Conservation (phyloP, 1,140 invertebrate genomes). For the Ostrea denselamellosa region DNA sequence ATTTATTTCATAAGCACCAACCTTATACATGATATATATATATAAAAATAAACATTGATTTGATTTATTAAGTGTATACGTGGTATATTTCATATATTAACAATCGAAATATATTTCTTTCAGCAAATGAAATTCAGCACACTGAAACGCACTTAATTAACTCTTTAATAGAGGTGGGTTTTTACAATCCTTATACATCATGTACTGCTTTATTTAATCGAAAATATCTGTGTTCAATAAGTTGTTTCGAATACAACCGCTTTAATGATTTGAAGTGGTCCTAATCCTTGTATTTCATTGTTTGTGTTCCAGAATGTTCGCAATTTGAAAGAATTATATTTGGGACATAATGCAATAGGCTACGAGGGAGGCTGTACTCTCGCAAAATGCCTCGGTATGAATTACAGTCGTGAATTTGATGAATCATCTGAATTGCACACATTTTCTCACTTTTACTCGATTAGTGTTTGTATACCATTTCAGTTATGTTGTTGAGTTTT, state of each 20-base stretch:
- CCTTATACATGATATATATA: neutral
- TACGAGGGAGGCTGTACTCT: slow-evolving; percentile 60
- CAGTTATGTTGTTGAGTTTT: neutral
- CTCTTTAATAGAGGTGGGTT: slow-evolving; percentile 53
- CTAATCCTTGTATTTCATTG: neutral
- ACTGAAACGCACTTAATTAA: slow-evolving; percentile 58
- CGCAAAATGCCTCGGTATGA: slow-evolving; percentile 60
- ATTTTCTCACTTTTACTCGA: neutral
- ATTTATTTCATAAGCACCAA: neutral
- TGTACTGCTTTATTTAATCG: no score
- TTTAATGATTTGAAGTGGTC: neutral
- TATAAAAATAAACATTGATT: neutral
- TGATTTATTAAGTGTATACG: neutral
- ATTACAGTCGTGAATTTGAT: neutral
- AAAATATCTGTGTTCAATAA: neutral
- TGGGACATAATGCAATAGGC: slow-evolving; percentile 66
- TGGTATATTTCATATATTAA: no score
- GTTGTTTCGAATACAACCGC: neutral
- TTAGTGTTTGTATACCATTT: neutral
- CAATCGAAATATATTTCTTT: slow-evolving; percentile 20
- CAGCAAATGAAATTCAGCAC: slow-evolving; percentile 64
- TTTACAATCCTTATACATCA: no score
- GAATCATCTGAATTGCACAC: neutral
- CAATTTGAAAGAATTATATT: slow-evolving; percentile 60
- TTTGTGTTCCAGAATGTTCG: slow-evolving; percentile 53